Percentiles rank a stretch among this genome's conserved stretches.
phyloP scores from a whole-genome alignment of 1,140 invertebrate genomes.

The Papilio polyxenes region DNA sequence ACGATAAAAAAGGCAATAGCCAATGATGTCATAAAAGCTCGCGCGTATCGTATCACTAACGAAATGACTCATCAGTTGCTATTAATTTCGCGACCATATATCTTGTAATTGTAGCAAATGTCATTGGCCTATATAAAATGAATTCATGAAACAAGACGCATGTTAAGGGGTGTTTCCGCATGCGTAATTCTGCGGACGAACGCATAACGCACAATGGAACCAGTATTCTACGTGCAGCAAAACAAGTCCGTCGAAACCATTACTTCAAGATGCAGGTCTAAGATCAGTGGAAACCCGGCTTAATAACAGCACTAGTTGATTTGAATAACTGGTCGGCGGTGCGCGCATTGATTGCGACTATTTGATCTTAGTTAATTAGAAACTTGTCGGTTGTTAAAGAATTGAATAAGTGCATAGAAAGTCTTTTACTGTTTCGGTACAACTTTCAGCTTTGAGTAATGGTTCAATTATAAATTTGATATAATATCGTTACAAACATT shows the following conservation, averaged over 20 bases:
- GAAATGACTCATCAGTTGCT: conserved; percentile 49
- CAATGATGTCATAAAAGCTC: not conserved
- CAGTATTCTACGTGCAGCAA: not conserved
- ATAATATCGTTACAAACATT: conserved; percentile 5
- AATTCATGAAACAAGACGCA: conserved; percentile 9
- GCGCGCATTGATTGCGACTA: conserved; percentile 35
- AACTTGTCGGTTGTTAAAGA: conserved; percentile 33
- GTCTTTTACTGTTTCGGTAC: conserved; percentile 29
- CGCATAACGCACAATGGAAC: not conserved
- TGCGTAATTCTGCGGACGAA: not conserved
- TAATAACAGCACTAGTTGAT: conserved; percentile 32
- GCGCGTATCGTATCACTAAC: conserved; percentile 14
- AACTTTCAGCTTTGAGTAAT: conserved; percentile 31
- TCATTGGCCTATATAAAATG: conserved; percentile 63
- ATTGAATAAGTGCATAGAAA: conserved; percentile 37
- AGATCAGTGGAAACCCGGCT: not conserved
- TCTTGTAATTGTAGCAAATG: conserved; percentile 55
- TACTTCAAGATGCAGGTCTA: not conserved
- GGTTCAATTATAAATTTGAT: conserved; percentile 30
- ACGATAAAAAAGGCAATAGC: conserved; percentile 28
- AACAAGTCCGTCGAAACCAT: not conserved
- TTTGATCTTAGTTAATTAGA: conserved; percentile 40
- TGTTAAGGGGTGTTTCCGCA: not conserved
- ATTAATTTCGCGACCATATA: conserved; percentile 52
- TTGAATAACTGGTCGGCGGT: conserved; percentile 35